Evolutionary conservation across 1,140 invertebrate genomes (phyloP), one percentile per base, ranked within the genome.

Genomic region (Heterodera carotae): DNA sequence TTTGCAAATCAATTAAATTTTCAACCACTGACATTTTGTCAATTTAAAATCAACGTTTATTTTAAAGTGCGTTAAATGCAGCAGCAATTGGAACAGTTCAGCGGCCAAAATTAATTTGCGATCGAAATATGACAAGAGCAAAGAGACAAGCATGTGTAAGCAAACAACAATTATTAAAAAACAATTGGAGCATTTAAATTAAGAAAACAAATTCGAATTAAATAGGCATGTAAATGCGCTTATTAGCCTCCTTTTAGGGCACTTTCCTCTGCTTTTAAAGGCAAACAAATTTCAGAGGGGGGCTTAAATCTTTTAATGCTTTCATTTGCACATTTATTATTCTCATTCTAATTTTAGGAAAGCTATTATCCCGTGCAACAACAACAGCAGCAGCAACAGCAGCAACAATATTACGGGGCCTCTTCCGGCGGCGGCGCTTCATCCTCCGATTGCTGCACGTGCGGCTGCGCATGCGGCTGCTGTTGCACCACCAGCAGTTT

Each of bases 401-500:
- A 43, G 12, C 39, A 43, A 43, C 39, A 43, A 12, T 43, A n/a
- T n/a, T n/a, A n/a, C n/a, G n/a, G n/a, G n/a, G n/a, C 7, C 39
- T 43, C 39, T 10, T 43, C 39, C 39, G 39, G 39, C 39, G 53
- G 53, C 3, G 18, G 29, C 15, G 31, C 25, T 10, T 29, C 34
- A 12, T 48, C 34, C 34, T 10, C n/a, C 31, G 43, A 33, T 43
- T 48, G 33, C 33, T 7, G n/a, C 15, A 22, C 69, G 31, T 27
- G 33, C 36, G 72, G 56, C n/a, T 34, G 70, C 60, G 48, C 48
- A 18, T 56, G 48, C 48, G 48, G 48, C 22, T 56, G 48, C 48
- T 56, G 48, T 22, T 56, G 75, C 31, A 56, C 60, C 7, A 69
- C 80, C 29, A n/a, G 80, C 59, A 27, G 53, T 22, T 73, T 77